phyloP scores from a whole-genome alignment of 1,140 invertebrate genomes.

The Platorchestia sp. region DNA sequence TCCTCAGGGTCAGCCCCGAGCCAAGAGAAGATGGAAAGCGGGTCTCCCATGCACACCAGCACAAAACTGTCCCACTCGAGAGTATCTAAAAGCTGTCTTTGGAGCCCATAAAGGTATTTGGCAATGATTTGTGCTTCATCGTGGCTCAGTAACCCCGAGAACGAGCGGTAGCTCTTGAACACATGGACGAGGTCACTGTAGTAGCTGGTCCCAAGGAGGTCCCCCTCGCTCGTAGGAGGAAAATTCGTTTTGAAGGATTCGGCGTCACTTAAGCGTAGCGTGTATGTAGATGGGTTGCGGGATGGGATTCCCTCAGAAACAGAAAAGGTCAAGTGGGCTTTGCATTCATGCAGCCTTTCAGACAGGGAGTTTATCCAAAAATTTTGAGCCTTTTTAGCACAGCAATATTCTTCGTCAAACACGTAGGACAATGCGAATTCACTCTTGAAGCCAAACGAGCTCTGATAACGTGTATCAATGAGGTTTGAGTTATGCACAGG shows the following conservation, averaged over 20 bases:
- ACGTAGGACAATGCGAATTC: not conserved
- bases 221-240: not conserved
- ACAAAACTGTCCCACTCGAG: slow-evolving; percentile 32
- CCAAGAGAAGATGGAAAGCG: slow-evolving; percentile 5
- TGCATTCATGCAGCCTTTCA: not conserved
- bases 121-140: not conserved
- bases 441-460: not conserved
- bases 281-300: not conserved
- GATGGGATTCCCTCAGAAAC: not conserved
- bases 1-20: slow-evolving; percentile 24
- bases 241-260: not conserved
- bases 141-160: not conserved
- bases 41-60: not conserved
- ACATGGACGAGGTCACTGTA: not conserved
- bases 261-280: not conserved
- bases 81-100: not conserved
- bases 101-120: not conserved
- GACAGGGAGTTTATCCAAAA: not conserved
- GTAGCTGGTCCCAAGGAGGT: not conserved
- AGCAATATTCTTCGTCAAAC: not conserved
- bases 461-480: not conserved
- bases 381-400: not conserved
- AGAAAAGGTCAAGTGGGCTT: not conserved
- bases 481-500: not conserved
- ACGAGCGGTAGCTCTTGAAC: not conserved